Percentiles rank a stretch among this genome's conserved stretches.
Evolutionary conservation across 2,888 invertebrate genomes (phyloP).

Genomic region (Dasypogon diadema): DNA sequence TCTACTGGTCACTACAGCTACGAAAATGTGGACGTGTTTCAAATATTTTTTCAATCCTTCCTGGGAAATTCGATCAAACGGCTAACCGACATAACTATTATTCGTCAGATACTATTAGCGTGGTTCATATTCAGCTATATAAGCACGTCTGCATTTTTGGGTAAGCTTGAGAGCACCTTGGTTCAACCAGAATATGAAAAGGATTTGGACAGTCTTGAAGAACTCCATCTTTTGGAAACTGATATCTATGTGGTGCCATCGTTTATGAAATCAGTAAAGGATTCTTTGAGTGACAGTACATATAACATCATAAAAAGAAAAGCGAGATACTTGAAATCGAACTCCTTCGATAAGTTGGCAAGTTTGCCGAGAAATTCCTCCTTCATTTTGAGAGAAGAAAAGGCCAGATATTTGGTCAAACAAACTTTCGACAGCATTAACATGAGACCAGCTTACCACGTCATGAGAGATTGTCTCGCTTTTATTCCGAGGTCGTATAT

Average conservation of each 20-base stretch:
- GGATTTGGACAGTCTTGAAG: conserved; percentile 61
- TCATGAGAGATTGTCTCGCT: conserved; percentile 63
- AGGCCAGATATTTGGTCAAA: conserved; percentile 60
- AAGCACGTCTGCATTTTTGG: conserved; percentile 63
- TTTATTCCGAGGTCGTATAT: conserved; percentile 62
- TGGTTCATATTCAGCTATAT: conserved; percentile 66
- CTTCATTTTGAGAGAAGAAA: conserved; percentile 62
- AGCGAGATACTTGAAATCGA: neutral
- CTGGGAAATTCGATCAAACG: conserved; percentile 61
- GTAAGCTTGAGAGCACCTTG: conserved; percentile 65
- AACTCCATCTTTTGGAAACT: conserved; percentile 55
- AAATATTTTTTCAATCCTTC: conserved; percentile 62
- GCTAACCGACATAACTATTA: conserved; percentile 60
- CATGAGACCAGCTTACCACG: conserved; percentile 62
- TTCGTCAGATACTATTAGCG: conserved; percentile 62
- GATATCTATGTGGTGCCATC: conserved; percentile 1
- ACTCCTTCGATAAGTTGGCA: conserved; percentile 1
- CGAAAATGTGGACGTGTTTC: conserved; percentile 56
- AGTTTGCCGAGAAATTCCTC: conserved; percentile 52
- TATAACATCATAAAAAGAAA: neutral
- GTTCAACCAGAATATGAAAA: conserved; percentile 62
- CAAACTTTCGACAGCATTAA: conserved; percentile 61
- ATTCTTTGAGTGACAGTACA: neutral
- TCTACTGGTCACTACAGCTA: neutral
- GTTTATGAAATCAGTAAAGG: neutral